A percentile compares a stretch with the other conserved stretches of the same genome.
Conservation (phyloP, 64 coral and sea anemone species). For the Dendronephthya gigantea region DNA sequence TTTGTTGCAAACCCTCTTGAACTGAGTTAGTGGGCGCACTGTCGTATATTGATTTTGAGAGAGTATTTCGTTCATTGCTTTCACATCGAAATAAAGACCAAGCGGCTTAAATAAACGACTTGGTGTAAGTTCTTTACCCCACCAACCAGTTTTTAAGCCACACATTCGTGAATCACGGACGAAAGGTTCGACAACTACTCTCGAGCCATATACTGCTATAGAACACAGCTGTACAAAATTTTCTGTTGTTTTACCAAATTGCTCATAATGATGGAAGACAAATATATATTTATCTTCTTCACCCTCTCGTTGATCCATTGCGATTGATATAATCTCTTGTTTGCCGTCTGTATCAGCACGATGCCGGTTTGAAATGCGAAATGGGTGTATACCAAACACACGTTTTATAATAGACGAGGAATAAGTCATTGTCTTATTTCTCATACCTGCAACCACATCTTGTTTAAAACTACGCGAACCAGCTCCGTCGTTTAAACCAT, state of each 20-base stretch:
- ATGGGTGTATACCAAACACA: conserved; percentile 5
- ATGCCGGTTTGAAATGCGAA: background rate
- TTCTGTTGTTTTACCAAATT: conserved; percentile 87
- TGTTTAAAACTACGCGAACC: conserved; percentile 9
- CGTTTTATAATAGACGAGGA: background rate
- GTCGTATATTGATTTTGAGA: conserved; percentile 39
- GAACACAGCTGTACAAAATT: conserved; percentile 82
- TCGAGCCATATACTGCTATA: conserved; percentile 42
- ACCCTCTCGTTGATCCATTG: background rate
- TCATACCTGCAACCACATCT: background rate
- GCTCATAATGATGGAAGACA: conserved; percentile 91
- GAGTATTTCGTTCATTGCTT: conserved; percentile 66
- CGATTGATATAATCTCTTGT: background rate
- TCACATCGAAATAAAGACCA: conserved; percentile 64
- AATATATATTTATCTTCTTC: conserved; percentile 48
- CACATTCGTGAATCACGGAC: conserved; percentile 97
- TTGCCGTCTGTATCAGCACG: background rate
- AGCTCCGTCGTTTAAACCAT: background rate
- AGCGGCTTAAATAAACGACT: conserved; percentile 71
- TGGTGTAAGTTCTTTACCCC: conserved; percentile 44
- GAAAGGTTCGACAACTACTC: conserved; percentile 67
- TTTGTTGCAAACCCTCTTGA: conserved; percentile 53
- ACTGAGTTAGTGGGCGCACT: conserved; percentile 47
- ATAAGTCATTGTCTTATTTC: background rate
- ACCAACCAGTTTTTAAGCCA: conserved; percentile 70